These are phyloP conservation scores for Saccopteryx bilineata DNA, from an alignment of 2,113 vertebrate genomes.

Conservation along the genomic window DNA sequence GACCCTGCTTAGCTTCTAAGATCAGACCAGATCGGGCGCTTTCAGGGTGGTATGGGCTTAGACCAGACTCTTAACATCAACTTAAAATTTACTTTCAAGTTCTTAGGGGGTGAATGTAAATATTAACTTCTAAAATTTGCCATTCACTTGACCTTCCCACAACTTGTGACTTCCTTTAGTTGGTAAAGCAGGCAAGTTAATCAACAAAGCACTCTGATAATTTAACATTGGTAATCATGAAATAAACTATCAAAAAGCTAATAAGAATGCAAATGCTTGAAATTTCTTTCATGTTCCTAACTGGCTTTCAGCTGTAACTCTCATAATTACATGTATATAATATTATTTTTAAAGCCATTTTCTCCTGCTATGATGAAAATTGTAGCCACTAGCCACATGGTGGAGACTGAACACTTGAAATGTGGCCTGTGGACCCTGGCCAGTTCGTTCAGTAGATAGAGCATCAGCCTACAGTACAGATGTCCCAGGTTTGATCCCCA, in stretches of 20 bases:
- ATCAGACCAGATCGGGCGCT: too few species aligned
- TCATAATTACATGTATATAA: not conserved
- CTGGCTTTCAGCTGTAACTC: conserved; percentile 25
- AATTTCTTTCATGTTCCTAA: conserved; percentile 61
- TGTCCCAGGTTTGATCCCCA: too few species aligned
- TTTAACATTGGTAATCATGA: not conserved
- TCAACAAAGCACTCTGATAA: conserved; percentile 8
- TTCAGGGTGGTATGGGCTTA: too few species aligned
- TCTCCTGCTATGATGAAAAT: conserved; percentile 19
- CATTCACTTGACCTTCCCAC: not conserved
- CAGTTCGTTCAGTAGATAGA: too few species aligned
- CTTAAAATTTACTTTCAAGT: conserved; percentile 53
- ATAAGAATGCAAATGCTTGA: not conserved
- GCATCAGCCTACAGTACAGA: too few species aligned
- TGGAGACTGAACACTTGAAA: not conserved
- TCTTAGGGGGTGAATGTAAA: not conserved
- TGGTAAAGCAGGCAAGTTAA: not conserved
- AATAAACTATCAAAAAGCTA: conserved; percentile 24
- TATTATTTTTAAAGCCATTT: conserved; percentile 61
- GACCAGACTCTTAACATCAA: not conserved
- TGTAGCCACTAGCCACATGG: not conserved
- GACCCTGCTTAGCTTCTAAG: too few species aligned
- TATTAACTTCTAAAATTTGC: conserved; percentile 15
- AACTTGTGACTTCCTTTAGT: conserved; percentile 6
- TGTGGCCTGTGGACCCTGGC: too few species aligned